These are phyloP conservation scores for Amblyteles armatorius DNA, from an alignment of 2,888 invertebrate species.

Conservation along the genomic window DNA sequence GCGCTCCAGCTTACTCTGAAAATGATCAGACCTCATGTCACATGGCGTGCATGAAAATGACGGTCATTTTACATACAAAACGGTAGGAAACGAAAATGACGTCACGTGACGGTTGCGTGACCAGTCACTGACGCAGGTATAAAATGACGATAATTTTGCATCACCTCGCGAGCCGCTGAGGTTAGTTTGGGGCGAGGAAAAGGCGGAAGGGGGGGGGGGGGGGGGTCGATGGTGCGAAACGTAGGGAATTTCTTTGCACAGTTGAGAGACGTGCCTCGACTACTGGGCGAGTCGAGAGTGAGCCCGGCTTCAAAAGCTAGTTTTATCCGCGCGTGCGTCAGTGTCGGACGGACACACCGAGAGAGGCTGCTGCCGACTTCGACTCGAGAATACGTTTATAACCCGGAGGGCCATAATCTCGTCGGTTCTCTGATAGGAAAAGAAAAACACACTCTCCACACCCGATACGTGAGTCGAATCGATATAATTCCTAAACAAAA, in stretches of 20 bases:
- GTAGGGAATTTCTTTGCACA: constrained; percentile 11
- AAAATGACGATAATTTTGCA: no score
- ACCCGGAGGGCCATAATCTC: constrained; percentile 54
- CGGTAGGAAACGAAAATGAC: no score
- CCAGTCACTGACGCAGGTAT: no score
- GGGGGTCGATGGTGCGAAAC: constrained; percentile 1
- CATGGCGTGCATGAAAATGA: no score
- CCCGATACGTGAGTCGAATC: constrained; percentile 4
- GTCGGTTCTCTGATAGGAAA: constrained; percentile 29
- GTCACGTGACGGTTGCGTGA: no score
- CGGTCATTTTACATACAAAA: no score
- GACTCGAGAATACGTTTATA: constrained; percentile 57
- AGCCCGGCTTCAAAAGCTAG: constrained; percentile 69
- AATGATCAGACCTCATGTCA: no score
- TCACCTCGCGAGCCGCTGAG: neutral
- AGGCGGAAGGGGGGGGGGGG: no score
- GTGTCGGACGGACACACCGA: constrained; percentile 57
- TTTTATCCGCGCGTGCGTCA: constrained; percentile 69
- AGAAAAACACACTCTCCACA: neutral
- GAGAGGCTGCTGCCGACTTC: constrained; percentile 34
- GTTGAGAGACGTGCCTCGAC: neutral
- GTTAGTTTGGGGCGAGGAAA: neutral
- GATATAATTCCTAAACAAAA: neutral
- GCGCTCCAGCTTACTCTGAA: no score
- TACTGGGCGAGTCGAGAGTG: neutral